Evolutionary conservation across 2,113 vertebrate species (phyloP), one percentile per base, ranked within the genome.

Genomic region (Nipponia nippon): DNA sequence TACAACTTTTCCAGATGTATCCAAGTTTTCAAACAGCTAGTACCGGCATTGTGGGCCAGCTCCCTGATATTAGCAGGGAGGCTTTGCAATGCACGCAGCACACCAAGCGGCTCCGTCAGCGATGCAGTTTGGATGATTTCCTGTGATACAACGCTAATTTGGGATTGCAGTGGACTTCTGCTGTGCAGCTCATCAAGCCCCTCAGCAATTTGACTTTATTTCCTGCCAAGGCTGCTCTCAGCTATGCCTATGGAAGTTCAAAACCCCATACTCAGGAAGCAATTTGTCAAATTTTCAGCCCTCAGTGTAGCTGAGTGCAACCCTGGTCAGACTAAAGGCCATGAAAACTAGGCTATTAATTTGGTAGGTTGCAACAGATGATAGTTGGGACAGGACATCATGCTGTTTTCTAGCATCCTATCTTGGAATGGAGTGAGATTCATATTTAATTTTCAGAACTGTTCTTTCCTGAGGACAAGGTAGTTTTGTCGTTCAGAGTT

Each of bases 1-100:
- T 67, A 29, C 11, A 69, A 20, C 38, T 85, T 42, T 73, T 62
- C 27, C 67, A 38, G 66, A 9, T 34, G 19, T 16, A 62, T 32
- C 3, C 6, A 38, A 19, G 62, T 70, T 63, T 79, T 81, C 75
- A 69, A 26, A 56, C 7, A n/a, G 42, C 34, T 16, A 5, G 11
- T 7, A 12, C 8, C 0, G 13, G 27, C 42, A 25, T 13, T 7
- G 1, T 0, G 23, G 14, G 22, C 20, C 36, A 46, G n/a, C 8
- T 56, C 53, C 59, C 69, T 6, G 25, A 2, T 5, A 62, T 14
- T 0, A 26, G 50, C 29, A 6, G 49, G 44, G 49, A 58, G 14
- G 55, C 34, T 49, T 16, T 42, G 53, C 53, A 16, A 27, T 1
- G n/a, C 40, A 4, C 1, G 2, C 25, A 29, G 50, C 26, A 20